A percentile compares a stretch with the other conserved stretches of the same genome.
Conservation (phyloP, 1,140 invertebrate genomes). For the Rhysida immarginata region DNA sequence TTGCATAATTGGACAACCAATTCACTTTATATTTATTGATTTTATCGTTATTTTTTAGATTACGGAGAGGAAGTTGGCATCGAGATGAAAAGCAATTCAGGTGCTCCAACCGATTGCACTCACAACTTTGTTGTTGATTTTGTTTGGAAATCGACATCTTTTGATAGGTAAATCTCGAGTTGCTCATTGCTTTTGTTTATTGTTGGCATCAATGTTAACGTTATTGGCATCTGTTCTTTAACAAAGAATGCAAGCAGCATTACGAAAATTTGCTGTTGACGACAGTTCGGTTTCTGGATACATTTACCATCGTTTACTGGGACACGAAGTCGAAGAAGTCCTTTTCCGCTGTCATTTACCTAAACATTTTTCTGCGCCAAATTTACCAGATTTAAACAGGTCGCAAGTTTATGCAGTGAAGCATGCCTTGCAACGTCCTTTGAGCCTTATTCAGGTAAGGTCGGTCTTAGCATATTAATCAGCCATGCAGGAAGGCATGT, state of each 20-base stretch:
- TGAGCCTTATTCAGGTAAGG: constrained; percentile 86
- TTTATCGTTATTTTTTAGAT: constrained; percentile 32
- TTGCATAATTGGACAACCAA: not conserved
- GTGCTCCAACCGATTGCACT: constrained; percentile 78
- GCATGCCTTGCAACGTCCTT: constrained; percentile 88
- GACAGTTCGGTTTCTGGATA: constrained; percentile 91
- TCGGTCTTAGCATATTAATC: no score
- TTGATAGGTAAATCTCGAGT: constrained; percentile 57
- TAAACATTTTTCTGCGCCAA: constrained; percentile 92
- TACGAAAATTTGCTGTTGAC: constrained; percentile 91
- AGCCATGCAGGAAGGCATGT: no score
- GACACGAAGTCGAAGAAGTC: constrained; percentile 94
- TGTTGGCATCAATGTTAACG: not conserved
- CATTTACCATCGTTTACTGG: constrained; percentile 91
- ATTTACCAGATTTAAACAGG: constrained; percentile 91
- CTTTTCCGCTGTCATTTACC: constrained; percentile 76
- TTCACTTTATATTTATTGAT: not conserved
- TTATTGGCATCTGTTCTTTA: not conserved
- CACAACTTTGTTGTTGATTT: constrained; percentile 97
- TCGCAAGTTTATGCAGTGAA: constrained; percentile 99
- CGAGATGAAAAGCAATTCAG: constrained; percentile 79
- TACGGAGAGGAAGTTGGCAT: constrained; percentile 96
- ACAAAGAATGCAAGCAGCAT: constrained; percentile 79
- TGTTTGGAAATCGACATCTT: constrained; percentile 99
- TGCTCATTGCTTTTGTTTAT: not conserved